A percentile compares a stretch with the other conserved stretches of the same genome.
Conservation (phyloP, 2,113 vertebrate species). For the Eretmodus cyanostictus region DNA sequence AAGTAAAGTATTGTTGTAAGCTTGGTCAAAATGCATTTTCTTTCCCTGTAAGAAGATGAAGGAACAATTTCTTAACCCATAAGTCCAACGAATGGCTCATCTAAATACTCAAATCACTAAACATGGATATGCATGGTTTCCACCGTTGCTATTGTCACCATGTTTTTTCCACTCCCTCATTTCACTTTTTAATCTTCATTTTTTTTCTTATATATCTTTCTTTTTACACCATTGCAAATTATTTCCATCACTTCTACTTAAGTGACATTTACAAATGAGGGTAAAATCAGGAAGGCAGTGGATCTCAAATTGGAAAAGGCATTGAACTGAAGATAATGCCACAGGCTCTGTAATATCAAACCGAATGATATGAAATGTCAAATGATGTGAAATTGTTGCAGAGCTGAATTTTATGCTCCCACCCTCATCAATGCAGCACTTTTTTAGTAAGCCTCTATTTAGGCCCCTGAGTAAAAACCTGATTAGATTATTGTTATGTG, state of each 20-base stretch:
- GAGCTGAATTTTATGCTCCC: slow-evolving; percentile 46
- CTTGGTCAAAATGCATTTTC: neutral
- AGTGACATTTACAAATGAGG: slow-evolving; percentile 74
- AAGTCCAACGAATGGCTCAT: neutral
- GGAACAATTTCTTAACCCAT: neutral
- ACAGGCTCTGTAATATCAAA: slow-evolving; percentile 66
- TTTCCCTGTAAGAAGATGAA: neutral
- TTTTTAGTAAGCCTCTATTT: slow-evolving; percentile 20
- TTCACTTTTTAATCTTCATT: neutral
- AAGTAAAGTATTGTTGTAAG: neutral
- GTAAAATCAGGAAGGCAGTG: slow-evolving; percentile 62
- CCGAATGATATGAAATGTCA: slow-evolving; percentile 71
- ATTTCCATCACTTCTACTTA: slow-evolving; percentile 64
- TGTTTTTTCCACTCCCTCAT: neutral
- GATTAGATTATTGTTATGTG: neutral
- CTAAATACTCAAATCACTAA: neutral
- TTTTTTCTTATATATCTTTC: neutral
- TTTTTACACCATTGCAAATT: slow-evolving; percentile 46
- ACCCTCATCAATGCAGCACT: slow-evolving; percentile 31
- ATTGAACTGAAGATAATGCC: slow-evolving; percentile 67
- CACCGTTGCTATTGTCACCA: neutral
- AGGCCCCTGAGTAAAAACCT: neutral
- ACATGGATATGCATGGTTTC: neutral
- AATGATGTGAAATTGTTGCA: slow-evolving; percentile 64
- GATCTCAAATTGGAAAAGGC: slow-evolving; percentile 69